Conservation (phyloP, 23 tunicate species). For the Ciona savignyi region DNA sequence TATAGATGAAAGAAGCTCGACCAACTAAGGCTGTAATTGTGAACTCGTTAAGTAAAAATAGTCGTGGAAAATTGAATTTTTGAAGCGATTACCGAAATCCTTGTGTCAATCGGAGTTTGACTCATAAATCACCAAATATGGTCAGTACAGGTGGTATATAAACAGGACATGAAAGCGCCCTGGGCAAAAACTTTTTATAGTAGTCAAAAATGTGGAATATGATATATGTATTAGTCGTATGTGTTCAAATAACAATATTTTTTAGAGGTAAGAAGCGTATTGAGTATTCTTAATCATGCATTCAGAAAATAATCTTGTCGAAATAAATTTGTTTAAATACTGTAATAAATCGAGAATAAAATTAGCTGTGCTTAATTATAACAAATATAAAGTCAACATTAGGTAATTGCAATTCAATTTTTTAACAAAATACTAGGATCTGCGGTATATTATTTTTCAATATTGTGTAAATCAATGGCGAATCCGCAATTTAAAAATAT, state of each 20-base stretch:
- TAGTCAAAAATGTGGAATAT: background rate
- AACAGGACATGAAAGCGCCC: background rate
- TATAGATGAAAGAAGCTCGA: background rate
- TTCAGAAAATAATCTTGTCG: too few species aligned
- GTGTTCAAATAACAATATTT: too few species aligned
- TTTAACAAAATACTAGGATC: background rate
- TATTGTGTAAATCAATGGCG: too few species aligned
- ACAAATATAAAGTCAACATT: background rate
- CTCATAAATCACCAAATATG: background rate
- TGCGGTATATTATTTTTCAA: background rate
- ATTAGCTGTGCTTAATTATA: too few species aligned
- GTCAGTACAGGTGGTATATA: background rate
- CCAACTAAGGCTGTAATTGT: background rate
- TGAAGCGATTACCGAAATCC: background rate
- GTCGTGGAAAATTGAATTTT: background rate
- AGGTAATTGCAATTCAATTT: background rate
- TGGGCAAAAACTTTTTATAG: background rate
- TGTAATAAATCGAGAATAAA: too few species aligned
- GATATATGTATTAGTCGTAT: too few species aligned
- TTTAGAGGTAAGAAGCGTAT: background rate
- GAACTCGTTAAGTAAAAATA: background rate
- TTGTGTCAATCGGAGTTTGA: background rate
- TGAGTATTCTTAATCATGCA: too few species aligned
- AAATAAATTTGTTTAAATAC: too few species aligned
- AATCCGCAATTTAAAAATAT: too few species aligned